Conservation (phyloP, 2,113 vertebrate species). For the Protobothrops mucrosquamatus region DNA sequence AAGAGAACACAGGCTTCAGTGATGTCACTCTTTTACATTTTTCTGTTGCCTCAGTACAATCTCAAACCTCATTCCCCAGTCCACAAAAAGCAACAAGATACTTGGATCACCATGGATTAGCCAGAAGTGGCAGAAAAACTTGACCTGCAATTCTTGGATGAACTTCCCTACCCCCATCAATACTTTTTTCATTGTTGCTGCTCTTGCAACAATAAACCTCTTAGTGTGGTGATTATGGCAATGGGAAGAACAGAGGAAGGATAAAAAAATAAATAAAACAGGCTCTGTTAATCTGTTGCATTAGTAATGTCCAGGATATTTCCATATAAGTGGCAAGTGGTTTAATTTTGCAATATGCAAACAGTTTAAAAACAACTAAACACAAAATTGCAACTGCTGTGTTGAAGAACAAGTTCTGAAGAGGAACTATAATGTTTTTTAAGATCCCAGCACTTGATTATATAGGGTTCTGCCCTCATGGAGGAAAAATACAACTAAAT, state of each 20-base stretch:
- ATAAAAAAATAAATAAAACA: neutral
- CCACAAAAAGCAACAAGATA: neutral
- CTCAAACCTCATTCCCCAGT: neutral
- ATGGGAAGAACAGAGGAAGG: neutral
- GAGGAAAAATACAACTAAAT: neutral
- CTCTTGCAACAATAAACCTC: neutral
- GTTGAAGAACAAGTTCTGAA: neutral
- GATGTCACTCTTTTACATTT: neutral
- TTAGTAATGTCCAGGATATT: neutral
- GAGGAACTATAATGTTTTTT: neutral
- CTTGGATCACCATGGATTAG: neutral
- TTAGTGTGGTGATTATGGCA: neutral
- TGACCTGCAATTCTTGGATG: neutral
- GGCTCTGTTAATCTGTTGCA: neutral
- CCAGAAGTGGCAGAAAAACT: neutral
- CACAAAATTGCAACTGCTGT: neutral
- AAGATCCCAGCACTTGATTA: neutral
- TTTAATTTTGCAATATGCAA: neutral
- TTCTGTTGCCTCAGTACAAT: neutral
- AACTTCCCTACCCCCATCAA: neutral
- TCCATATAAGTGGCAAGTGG: neutral
- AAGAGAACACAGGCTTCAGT: neutral
- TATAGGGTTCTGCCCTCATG: neutral
- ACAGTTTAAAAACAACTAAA: neutral
- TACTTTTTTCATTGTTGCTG: neutral